Evolutionary conservation across 2,113 vertebrate genomes (phyloP).

Genomic region (Dolichotis patagonum): DNA sequence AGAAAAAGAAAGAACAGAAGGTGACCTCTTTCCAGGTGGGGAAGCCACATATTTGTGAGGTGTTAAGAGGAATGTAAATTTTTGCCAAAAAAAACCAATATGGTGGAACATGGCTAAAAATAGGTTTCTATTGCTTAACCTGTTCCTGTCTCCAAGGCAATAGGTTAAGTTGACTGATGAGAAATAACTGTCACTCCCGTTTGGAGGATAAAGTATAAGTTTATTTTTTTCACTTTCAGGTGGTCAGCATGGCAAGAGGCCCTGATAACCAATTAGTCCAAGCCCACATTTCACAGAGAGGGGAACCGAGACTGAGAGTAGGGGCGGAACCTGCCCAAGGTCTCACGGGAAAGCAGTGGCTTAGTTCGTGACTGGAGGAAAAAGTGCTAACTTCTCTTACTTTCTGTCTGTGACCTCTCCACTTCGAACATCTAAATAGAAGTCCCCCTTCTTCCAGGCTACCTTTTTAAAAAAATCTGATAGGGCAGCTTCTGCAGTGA

Average conservation of each 20-base stretch:
- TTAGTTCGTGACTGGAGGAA: not conserved
- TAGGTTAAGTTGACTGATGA: not conserved
- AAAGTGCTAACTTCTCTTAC: not conserved
- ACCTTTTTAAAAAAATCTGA: not conserved
- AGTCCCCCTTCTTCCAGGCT: not conserved
- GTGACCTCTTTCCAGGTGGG: not conserved
- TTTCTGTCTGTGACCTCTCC: not conserved
- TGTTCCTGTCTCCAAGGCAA: not conserved
- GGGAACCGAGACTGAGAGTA: not conserved
- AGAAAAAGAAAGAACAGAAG: not conserved
- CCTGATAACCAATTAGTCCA: not conserved
- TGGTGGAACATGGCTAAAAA: not conserved
- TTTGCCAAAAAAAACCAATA: not conserved
- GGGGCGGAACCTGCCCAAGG: not conserved
- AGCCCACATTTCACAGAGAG: not conserved
- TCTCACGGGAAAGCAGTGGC: not conserved
- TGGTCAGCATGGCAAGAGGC: not conserved
- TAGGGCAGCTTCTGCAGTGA: not conserved
- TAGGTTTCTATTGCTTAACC: not conserved
- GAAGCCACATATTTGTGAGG: not conserved
- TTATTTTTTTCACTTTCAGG: not conserved
- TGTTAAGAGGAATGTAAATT: not conserved
- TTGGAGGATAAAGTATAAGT: not conserved
- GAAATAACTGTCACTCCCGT: not conserved
- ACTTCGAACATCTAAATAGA: not conserved